Conservation (phyloP, 2,888 invertebrate genomes). For the Polydrusus tereticollis region DNA sequence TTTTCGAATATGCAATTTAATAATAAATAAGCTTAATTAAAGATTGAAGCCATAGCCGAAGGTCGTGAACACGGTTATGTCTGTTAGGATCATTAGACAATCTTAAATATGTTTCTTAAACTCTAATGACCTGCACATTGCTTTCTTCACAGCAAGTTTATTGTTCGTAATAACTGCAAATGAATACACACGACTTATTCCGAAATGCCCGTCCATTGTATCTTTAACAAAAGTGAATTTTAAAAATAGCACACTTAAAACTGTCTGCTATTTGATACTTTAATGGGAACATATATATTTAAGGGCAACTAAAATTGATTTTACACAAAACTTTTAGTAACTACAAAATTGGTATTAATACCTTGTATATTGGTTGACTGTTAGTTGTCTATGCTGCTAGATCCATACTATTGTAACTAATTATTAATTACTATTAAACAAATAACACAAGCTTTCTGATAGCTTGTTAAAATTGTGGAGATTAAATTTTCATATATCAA, state of each 20-base stretch:
- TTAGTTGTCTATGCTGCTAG: not conserved
- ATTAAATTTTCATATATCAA: too few relatives aligned
- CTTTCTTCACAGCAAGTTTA: not conserved
- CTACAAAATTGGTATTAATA: not conserved
- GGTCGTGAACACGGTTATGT: too few relatives aligned
- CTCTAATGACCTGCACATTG: not conserved
- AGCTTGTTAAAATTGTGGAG: too few relatives aligned
- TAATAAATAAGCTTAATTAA: too few relatives aligned
- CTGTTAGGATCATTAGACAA: too few relatives aligned
- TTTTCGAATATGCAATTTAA: too few relatives aligned
- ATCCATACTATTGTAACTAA: too few relatives aligned
- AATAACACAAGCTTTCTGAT: too few relatives aligned
- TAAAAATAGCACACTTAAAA: slow-evolving; percentile 2
- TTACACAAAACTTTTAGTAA: not conserved
- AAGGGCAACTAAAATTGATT: slow-evolving; percentile 14
- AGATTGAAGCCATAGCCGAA: too few relatives aligned
- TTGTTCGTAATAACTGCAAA: not conserved
- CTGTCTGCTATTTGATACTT: slow-evolving; percentile 16
- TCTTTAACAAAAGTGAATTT: slow-evolving; percentile 17
- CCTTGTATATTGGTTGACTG: not conserved
- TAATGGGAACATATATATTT: slow-evolving; percentile 21
- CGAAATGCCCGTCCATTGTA: not conserved
- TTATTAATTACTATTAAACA: too few relatives aligned
- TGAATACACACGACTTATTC: not conserved
- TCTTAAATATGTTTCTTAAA: not conserved